Base-by-base conservation (phyloP, 2,113 vertebrate species). In the Nettapus auritus region DNA sequence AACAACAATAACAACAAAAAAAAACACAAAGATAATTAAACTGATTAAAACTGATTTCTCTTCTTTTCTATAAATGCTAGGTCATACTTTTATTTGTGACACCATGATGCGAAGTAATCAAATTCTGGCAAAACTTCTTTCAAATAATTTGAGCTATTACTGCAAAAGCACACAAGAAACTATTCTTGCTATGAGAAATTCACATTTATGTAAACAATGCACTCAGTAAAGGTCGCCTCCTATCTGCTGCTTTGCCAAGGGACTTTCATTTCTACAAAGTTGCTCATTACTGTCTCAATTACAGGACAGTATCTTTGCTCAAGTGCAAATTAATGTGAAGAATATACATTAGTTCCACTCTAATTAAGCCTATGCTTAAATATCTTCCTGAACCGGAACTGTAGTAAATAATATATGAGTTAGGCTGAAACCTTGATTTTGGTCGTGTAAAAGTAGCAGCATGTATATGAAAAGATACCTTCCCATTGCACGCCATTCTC, bases 21-120 rank as follows among this genome's bases (percentile, higher is more conserved):
- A 50, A 50, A 22, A 38, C 8, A 2, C 31, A 76, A 94, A 89
- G 31, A 67, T 55, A 9, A 93, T 66, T 89, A 82, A 84, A 82
- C 7, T 56, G 53, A 85, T 82, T 87, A 85, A 40, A 40, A 40
- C 40, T 40, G 40, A 40, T 40, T 40, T 40, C 70, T 90, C 36
- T 75, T 86, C 9, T 70, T 75, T 82, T 91, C 48, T 86, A 80
- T 84, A 89, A 94, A 80, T 73, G 66, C 1, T 64, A 77, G 60
- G 33, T 86, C 56, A 50, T 69, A 25, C 1, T 67, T 15, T 80
- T 88, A 80, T 67, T 91, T 88, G 52, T 68, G 87, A 83, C 10
- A 90, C 16, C 18, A 29, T 40, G 48, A 92, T 59, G 29, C 91
- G 23, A 13, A 75, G 67, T 86, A 95, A 96, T 86, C 93, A 94